A percentile compares a stretch with the other conserved stretches of the same genome.
phyloP scores from a whole-genome alignment of 2,113 vertebrate genomes.

The Pluvianellus socialis region DNA sequence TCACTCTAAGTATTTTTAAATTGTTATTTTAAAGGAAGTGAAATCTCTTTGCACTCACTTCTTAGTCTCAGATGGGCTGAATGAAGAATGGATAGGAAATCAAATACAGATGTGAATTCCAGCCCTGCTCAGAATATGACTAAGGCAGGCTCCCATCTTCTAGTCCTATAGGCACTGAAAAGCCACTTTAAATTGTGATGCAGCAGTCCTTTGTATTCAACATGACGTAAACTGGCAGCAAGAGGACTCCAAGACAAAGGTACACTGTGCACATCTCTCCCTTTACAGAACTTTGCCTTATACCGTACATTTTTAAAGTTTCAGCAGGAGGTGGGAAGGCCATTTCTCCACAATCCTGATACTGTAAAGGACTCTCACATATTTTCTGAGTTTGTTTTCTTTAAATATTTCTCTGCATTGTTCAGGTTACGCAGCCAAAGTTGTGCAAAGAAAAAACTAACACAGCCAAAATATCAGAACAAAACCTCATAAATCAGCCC shows the following conservation, averaged over 20 bases:
- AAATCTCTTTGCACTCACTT: background rate
- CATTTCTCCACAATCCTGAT: background rate
- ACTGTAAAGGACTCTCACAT: background rate
- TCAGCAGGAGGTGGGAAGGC: background rate
- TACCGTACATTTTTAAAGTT: background rate
- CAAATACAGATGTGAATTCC: background rate
- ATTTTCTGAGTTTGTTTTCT: background rate
- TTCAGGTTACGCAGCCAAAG: background rate
- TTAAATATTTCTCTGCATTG: background rate
- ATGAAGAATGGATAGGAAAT: background rate
- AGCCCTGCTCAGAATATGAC: background rate
- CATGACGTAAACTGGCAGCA: background rate
- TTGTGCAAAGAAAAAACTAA: background rate
- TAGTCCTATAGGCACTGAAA: background rate
- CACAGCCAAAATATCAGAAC: background rate
- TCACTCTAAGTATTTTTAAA: background rate
- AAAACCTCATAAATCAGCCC: background rate
- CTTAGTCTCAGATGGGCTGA: background rate
- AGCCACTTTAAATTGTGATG: background rate
- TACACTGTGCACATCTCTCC: background rate
- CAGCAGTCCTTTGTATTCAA: background rate
- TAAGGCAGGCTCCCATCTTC: background rate
- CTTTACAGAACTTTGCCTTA: background rate
- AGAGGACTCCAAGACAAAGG: background rate
- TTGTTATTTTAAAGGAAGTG: background rate